Evolutionary conservation across 2,888 invertebrate species (phyloP), one percentile per base, ranked within the genome.

Genomic region (Agapetus fuscipes): DNA sequence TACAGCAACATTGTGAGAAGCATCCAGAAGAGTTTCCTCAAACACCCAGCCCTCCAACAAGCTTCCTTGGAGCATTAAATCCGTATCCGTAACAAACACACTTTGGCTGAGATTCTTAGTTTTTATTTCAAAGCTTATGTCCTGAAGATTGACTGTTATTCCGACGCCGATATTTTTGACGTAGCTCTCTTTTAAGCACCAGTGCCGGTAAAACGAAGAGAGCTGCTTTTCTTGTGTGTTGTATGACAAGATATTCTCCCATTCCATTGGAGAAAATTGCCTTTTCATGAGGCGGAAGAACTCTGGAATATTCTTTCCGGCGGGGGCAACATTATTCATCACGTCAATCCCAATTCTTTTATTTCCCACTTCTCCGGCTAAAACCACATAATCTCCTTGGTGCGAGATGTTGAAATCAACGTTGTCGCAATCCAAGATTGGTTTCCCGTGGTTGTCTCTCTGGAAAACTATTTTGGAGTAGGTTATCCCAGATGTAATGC

Each of bases 171-270:
- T 71, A 47, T 94, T 93, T 64, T 96, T 96, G 1, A 90, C 85
- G 57, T 90, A 93, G 56, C 91, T 85, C 60, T 96, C 95, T 62
- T 96, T 96, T 33, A 96, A 66, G 52, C 90, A 84, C 95, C 96
- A 96, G 54, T 85, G 74, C 45, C 95, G 72, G 59, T 83, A 91
- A 62, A 95, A 96, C 54, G 80, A 80, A 11, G 70, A 68, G 24
- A 89, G 63, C 58, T 87, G 80, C n/a, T 80, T 72, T 14, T 55
- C 54, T 50, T 86, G 80, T 32, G 60, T 63, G 9, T 60, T 54
- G 43, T 63, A 66, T 26, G 65, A 64, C 37, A 61, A 68, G 48
- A 96, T 88, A 35, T 71, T 75, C 1, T 56, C 55, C 95, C 95
- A 96, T 62, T 96, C 96, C 2, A 64, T 55, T 1, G 58, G 46